Base-by-base conservation (phyloP, 2,888 invertebrate species). In the Exephanes ischioxanthus region DNA sequence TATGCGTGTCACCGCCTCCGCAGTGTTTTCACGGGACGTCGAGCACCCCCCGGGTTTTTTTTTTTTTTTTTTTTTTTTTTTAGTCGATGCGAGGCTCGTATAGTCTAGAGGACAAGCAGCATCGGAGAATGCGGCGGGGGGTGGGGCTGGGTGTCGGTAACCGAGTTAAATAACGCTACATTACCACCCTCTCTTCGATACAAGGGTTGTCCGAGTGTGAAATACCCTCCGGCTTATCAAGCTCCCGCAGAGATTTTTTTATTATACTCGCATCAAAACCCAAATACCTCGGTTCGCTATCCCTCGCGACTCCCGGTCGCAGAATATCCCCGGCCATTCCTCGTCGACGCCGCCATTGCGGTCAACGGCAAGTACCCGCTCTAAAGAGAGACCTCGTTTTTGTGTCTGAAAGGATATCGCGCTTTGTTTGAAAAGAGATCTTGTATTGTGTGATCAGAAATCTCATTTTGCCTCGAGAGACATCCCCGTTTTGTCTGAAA, bases 141-240 rank as follows among this genome's bases (percentile, higher is more conserved):
- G 16, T 5, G 77, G 51, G 68, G 37, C 85, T 86, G 88, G 84
- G 85, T 88, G 85, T 84, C 81, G 71, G 90, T 93, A 94, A 94
- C 92, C 92, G 92, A 94, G 94, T 93, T 94, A 94, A 94, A 94
- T 93, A 93, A 93, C 93, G 93, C 92, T 92, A 93, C 92, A 92
- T 93, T 91, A 92, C 91, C 93, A 92, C 91, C 91, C 92, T 91
- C 86, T 85, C 85, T 63, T 26, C 90, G 91, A 91, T 91, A 92
- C 91, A 89, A 90, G 89, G 90, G 80, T 89, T 92, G 93, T 90
- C 93, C 93, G 92, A 94, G 94, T 94, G 94, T 94, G 93, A 94
- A 94, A 94, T 94, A 93, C 93, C 92, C 92, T 91, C 89, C 76
- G 91, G 94, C 94, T 94, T 94, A 94, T 94, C 94, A 91, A 91